Evolutionary conservation across 2,113 vertebrate genomes (phyloP).

Genomic region (Xenus cinereus): DNA sequence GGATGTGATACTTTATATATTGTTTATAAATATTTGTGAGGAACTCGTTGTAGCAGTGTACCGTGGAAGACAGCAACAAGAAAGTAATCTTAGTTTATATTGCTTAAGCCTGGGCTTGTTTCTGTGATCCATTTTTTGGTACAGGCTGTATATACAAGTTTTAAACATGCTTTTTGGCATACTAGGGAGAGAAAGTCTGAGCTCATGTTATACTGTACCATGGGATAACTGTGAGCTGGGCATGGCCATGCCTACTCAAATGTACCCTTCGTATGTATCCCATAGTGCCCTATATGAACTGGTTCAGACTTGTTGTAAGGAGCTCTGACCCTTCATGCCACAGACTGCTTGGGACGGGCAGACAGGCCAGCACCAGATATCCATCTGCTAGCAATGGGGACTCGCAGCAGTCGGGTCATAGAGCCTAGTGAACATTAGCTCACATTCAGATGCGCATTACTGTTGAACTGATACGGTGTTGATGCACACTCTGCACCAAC

Average conservation of each 20-base stretch:
- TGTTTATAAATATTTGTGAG: background rate
- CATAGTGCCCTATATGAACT: rapidly evolving
- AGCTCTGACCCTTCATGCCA: background rate
- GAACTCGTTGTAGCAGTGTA: background rate
- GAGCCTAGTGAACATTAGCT: background rate
- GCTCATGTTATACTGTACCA: background rate
- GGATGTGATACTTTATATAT: background rate
- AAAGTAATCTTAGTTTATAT: background rate
- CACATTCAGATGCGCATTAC: background rate
- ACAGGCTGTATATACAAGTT: background rate
- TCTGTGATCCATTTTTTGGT: background rate
- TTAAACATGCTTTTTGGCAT: background rate
- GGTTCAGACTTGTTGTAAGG: background rate
- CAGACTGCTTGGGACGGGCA: background rate
- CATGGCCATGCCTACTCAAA: background rate
- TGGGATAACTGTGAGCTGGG: background rate
- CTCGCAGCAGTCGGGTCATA: background rate
- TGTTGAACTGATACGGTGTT: background rate
- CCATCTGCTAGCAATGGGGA: rapidly evolving
- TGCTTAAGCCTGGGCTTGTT: background rate
- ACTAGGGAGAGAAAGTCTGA: background rate
- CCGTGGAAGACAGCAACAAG: background rate
- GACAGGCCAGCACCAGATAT: background rate
- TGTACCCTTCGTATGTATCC: rapidly evolving
- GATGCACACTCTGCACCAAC: background rate